phyloP scores from a whole-genome alignment of 2,888 invertebrate species.

The Strigamia crassipes region DNA sequence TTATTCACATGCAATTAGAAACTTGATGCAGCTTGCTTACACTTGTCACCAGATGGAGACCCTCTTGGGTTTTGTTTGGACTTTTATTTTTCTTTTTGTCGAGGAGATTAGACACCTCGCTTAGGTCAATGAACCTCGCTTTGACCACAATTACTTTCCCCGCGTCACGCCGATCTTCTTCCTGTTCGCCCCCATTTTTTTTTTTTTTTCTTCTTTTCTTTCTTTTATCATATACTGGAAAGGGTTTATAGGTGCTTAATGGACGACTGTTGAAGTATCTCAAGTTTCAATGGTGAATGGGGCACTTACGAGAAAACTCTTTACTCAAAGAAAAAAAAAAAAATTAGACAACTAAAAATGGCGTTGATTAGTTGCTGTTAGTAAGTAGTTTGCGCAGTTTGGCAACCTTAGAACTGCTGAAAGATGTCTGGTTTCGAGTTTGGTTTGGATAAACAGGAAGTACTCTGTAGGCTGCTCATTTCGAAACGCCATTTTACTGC shows the following conservation, averaged over 20 bases:
- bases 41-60: conserved; percentile 32
- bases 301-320: not conserved
- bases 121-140: conserved; percentile 18
- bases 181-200: not conserved
- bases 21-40: conserved; percentile 21
- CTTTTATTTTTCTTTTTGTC: not conserved
- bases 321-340: not conserved
- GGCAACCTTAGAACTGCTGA: not conserved
- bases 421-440: conserved; percentile 8
- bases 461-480: not conserved
- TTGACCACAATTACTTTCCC: conserved; percentile 33
- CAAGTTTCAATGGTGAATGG: conserved; percentile 24
- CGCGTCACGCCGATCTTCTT: conserved; percentile 23
- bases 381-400: conserved; percentile 15
- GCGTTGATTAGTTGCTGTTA: conserved; percentile 8
- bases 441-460: conserved; percentile 13
- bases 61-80: not conserved
- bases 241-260: conserved; percentile 32
- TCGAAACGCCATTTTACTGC: conserved; percentile 3
- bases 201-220: not conserved
- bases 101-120: conserved; percentile 32
- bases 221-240: conserved; percentile 7
- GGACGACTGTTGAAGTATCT: conserved; percentile 31
- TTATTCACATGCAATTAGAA: conserved; percentile 36
- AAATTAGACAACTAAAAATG: conserved; percentile 23